phyloP scores from a whole-genome alignment of 1,140 invertebrate species.

The Drosophila tropicalis region DNA sequence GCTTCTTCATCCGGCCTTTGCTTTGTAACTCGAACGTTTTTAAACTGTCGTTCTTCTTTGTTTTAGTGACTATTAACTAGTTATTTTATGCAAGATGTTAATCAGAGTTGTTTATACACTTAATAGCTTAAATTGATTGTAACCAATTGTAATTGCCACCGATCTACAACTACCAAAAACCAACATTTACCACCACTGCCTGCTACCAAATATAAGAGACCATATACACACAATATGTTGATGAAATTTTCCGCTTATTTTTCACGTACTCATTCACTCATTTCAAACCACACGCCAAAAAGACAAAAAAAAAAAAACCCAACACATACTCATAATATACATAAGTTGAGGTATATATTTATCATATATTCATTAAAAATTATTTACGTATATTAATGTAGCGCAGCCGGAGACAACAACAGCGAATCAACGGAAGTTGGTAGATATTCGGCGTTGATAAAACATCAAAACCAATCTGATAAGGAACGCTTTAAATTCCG shows the following conservation, averaged over 20 bases:
- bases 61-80: background rate
- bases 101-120: conserved; percentile 5
- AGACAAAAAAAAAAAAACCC: background rate
- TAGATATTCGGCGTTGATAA: conserved; percentile 68
- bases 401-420: conserved; percentile 39
- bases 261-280: conserved; percentile 65
- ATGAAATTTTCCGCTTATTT: conserved; percentile 72
- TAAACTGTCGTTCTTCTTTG: too few relatives aligned
- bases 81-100: background rate
- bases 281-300: conserved; percentile 37
- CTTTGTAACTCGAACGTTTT: too few relatives aligned
- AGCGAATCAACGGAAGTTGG: conserved; percentile 18
- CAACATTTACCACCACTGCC: background rate
- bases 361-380: conserved; percentile 79
- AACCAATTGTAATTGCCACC: conserved; percentile 23
- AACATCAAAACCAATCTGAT: conserved; percentile 79
- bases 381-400: conserved; percentile 67
- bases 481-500: conserved; percentile 82
- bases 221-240: conserved; percentile 54
- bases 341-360: conserved; percentile 46
- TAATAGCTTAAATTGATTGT: conserved; percentile 3
- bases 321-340: background rate
- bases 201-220: conserved; percentile 2
- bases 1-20: too few relatives aligned
- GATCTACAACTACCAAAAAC: conserved; percentile 13